Conservation (phyloP, 2,113 vertebrate species). For the Spheniscus mendiculus region DNA sequence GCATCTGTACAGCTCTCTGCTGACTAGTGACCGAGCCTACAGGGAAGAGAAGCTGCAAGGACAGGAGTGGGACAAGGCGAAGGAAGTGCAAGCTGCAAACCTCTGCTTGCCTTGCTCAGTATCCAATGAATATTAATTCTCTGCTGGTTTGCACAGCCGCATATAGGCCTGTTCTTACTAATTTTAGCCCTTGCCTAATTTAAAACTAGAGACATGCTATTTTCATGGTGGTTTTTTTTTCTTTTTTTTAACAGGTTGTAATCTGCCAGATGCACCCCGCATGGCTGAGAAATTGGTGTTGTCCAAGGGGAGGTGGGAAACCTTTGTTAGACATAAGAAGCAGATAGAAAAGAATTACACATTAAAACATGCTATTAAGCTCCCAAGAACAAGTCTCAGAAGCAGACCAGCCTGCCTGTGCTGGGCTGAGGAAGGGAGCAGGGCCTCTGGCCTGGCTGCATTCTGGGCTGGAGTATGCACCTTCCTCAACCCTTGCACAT, state of each 20-base stretch:
- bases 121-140: constrained; percentile 5
- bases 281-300: background rate
- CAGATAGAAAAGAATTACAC: background rate
- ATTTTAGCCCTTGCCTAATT: constrained; percentile 30
- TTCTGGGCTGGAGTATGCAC: background rate
- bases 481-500: background rate
- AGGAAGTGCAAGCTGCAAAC: background rate
- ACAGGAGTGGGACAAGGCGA: background rate
- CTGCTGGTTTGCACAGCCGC: background rate
- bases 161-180: constrained; percentile 1
- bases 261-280: background rate
- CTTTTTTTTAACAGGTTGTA: background rate
- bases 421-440: background rate
- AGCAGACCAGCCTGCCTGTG: background rate
- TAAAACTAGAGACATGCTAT: constrained; percentile 18
- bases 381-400: background rate
- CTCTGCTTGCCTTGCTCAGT: background rate
- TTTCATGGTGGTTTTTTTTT: background rate
- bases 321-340: background rate
- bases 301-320: background rate
- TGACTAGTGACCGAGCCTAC: background rate
- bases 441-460: background rate
- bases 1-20: background rate
- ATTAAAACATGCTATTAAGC: background rate
- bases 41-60: background rate